Evolutionary conservation across 2,797 vertebrate species (phyloP).

Genomic region (Eidolon dupreanum): DNA sequence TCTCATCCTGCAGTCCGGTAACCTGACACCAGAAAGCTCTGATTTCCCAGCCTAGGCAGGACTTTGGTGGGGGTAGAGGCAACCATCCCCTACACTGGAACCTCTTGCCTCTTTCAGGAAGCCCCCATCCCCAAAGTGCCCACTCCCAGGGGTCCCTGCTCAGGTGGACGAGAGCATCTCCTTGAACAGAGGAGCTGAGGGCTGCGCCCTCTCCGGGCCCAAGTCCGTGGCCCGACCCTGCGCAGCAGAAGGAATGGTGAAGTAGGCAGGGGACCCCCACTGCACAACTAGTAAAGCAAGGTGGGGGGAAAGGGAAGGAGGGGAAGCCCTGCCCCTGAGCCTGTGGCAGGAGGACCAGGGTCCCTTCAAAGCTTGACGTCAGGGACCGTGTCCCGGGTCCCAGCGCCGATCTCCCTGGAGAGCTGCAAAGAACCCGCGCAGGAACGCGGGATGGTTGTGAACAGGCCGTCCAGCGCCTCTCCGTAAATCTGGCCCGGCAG

Average conservation of each 20-base stretch:
- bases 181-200: not conserved
- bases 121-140: not conserved
- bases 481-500: not conserved
- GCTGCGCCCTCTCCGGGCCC: not conserved
- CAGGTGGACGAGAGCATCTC: not conserved
- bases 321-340: not conserved
- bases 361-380: not conserved
- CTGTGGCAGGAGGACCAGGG: not conserved
- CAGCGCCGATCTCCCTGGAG: not conserved
- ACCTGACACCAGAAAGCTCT: slow-evolving; percentile 52
- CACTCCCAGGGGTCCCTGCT: not conserved
- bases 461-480: not conserved
- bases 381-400: not conserved
- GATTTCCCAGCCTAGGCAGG: not conserved
- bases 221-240: not conserved
- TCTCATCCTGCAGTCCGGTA: slow-evolving; percentile 32
- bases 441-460: not conserved
- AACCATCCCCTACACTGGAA: not conserved
- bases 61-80: not conserved
- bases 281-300: not conserved
- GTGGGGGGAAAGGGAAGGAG: rapidly evolving
- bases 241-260: not conserved
- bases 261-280: not conserved
- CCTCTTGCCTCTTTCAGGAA: not conserved
- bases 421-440: not conserved